Evolutionary conservation across 1,140 invertebrate genomes (phyloP).

Genomic region (Drosophila ananassae): DNA sequence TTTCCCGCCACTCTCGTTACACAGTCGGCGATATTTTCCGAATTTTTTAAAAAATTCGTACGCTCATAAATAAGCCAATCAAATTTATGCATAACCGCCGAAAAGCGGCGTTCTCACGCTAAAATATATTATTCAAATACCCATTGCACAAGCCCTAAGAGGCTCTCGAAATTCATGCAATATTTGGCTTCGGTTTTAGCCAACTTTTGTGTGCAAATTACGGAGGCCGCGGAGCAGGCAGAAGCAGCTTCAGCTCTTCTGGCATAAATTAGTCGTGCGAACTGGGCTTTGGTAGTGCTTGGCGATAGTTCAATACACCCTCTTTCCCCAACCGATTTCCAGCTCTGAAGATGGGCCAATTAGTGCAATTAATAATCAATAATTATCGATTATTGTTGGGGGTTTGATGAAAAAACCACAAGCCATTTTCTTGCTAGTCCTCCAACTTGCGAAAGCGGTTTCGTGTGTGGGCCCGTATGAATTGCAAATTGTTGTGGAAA

Average conservation of each 20-base stretch:
- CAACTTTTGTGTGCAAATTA: conserved; percentile 60
- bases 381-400: neutral
- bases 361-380: conserved; percentile 13
- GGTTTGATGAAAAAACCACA: neutral
- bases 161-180: conserved; percentile 29
- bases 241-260: conserved; percentile 29
- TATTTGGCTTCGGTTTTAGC: conserved; percentile 46
- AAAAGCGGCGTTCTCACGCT: conserved; percentile 63
- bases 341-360: neutral
- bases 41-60: conserved; percentile 26
- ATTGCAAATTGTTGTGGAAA: conserved; percentile 50
- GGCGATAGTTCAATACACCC: conserved; percentile 56
- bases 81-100: conserved; percentile 44
- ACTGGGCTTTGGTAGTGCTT: conserved; percentile 63
- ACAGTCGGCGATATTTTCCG: conserved; percentile 36
- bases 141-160: conserved; percentile 57
- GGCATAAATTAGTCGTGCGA: conserved; percentile 68
- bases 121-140: conserved; percentile 69
- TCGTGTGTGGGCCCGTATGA: conserved; percentile 38
- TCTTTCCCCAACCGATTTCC: neutral
- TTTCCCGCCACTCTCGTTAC: conserved; percentile 20
- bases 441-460: conserved; percentile 16
- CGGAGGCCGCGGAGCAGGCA: conserved; percentile 15
- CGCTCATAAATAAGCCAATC: conserved; percentile 36
- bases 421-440: conserved; percentile 22